phyloP scores from a whole-genome alignment of 2,888 invertebrate genomes.

The Athripsodes cinereus region DNA sequence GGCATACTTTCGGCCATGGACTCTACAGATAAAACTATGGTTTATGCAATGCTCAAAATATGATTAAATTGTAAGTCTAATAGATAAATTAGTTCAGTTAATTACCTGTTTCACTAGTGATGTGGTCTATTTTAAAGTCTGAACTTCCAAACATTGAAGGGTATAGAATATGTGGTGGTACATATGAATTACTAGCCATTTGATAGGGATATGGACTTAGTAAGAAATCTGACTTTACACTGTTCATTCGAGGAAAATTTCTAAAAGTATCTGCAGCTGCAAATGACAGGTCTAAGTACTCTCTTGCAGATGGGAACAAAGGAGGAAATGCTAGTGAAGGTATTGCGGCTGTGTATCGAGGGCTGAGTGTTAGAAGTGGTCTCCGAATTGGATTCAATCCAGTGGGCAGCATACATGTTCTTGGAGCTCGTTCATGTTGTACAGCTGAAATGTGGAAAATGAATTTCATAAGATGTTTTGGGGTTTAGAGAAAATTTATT shows the following conservation, averaged over 20 bases:
- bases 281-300: conserved; percentile 29
- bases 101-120: not conserved
- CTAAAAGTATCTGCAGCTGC: conserved; percentile 29
- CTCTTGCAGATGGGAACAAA: conserved; percentile 31
- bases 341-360: conserved; percentile 23
- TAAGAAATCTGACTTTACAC: conserved; percentile 12
- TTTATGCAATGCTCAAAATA: conserved; percentile 26
- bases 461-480: no score
- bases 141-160: conserved; percentile 33
- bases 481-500: no score
- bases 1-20: no score
- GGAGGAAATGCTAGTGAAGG: conserved; percentile 7
- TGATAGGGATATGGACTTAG: conserved; percentile 24
- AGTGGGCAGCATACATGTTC: conserved; percentile 42
- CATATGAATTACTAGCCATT: conserved; percentile 29
- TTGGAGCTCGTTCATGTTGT: conserved; percentile 83
- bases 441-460: conserved; percentile 57
- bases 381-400: conserved; percentile 42
- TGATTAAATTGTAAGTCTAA: conserved; percentile 21
- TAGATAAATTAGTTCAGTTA: not conserved
- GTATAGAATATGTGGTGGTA: conserved; percentile 37
- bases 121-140: not conserved
- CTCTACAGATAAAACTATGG: no score
- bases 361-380: conserved; percentile 32
- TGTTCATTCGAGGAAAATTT: conserved; percentile 27